A percentile compares a stretch with the other conserved stretches of the same genome.
phyloP scores from a whole-genome alignment of 1,140 invertebrate species.

The Berghia stephanieae region DNA sequence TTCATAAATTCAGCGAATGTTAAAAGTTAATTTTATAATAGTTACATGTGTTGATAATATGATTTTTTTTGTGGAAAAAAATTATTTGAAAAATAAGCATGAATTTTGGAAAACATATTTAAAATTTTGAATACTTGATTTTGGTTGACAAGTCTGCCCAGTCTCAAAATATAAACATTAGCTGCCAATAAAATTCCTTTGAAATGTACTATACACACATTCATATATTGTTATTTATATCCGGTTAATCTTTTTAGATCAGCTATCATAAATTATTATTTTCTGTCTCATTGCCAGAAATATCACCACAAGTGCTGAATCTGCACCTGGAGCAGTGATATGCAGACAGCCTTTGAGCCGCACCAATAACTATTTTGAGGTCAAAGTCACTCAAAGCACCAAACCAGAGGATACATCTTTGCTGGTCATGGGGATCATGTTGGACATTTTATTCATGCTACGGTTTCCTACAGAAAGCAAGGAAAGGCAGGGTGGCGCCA shows the following conservation, averaged over 20 bases:
- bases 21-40: too few relatives aligned
- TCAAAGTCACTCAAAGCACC: constrained; percentile 24
- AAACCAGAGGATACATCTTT: constrained; percentile 26
- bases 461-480: constrained; percentile 44
- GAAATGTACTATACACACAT: not conserved
- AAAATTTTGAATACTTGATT: not conserved
- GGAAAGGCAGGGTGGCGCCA: constrained; percentile 43
- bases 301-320: constrained; percentile 22
- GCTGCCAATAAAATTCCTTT: not conserved
- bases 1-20: too few relatives aligned
- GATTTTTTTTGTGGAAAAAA: too few relatives aligned
- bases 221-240: not conserved
- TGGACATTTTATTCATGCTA: constrained; percentile 38
- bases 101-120: not conserved
- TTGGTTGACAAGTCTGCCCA: not conserved
- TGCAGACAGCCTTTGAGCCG: constrained; percentile 43
- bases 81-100: not conserved
- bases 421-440: constrained; percentile 41
- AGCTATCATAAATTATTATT: constrained; percentile 2
- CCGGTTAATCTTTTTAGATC: not conserved
- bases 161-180: not conserved
- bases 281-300: constrained; percentile 23
- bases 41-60: too few relatives aligned
- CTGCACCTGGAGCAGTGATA: constrained; percentile 30
- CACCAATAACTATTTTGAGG: constrained; percentile 42